These are phyloP conservation scores for Drosophila maculinotata DNA, from an alignment of 2,888 invertebrate species.

Conservation along the genomic window DNA sequence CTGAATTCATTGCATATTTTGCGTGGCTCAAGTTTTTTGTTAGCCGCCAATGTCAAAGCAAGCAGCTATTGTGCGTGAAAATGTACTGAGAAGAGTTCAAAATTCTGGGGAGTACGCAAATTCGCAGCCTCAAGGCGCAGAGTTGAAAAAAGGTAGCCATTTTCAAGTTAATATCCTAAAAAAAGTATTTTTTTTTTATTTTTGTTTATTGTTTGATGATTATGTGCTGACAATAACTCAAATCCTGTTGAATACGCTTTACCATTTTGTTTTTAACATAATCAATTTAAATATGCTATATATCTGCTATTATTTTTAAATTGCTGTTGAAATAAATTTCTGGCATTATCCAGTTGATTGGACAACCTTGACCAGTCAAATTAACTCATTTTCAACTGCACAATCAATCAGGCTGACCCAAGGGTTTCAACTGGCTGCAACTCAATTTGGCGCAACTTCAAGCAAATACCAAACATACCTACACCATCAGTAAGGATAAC, in stretches of 20 bases:
- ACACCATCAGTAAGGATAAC: conserved; percentile 14
- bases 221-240: neutral
- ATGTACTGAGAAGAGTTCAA: conserved; percentile 25
- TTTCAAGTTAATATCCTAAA: neutral
- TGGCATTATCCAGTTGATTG: conserved; percentile 17
- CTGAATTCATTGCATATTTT: conserved; percentile 69
- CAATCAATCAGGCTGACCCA: conserved; percentile 49
- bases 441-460: conserved; percentile 38
- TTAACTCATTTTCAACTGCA: conserved; percentile 39
- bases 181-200: conserved; percentile 2
- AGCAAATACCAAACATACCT: conserved; percentile 38
- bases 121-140: neutral
- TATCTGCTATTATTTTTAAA: conserved; percentile 6
- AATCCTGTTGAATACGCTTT: neutral
- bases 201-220: neutral
- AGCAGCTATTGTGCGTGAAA: conserved; percentile 63
- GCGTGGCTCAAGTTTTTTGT: conserved; percentile 36
- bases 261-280: no score
- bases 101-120: conserved; percentile 3
- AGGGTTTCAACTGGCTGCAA: conserved; percentile 28
- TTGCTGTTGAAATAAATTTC: conserved; percentile 5
- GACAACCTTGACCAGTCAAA: conserved; percentile 11
- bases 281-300: no score
- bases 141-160: neutral
- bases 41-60: conserved; percentile 27